Percentiles rank a stretch among this genome's conserved stretches.
Evolutionary conservation across 2,113 vertebrate genomes (phyloP).

Genomic region (Salvelinus fontinalis): DNA sequence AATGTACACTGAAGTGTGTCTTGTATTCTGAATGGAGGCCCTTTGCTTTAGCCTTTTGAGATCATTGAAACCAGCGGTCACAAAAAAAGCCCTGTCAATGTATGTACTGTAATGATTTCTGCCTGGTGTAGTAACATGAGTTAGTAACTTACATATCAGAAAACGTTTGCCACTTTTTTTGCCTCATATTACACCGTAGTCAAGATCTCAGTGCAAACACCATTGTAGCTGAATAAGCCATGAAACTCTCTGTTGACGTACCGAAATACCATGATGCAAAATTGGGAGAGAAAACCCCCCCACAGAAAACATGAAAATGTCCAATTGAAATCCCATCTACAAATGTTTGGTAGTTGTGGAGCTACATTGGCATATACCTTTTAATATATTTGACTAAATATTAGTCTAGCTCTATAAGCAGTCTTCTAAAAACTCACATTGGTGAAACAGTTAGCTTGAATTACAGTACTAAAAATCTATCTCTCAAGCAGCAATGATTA

Average conservation of each 20-base stretch:
- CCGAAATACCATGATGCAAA: slow-evolving; percentile 68
- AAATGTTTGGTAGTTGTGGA: slow-evolving; percentile 69
- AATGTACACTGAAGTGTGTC: slow-evolving; percentile 59
- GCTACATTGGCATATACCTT: slow-evolving; percentile 75
- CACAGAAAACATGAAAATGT: slow-evolving; percentile 45
- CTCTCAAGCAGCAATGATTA: slow-evolving; percentile 93
- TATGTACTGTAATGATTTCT: slow-evolving; percentile 52
- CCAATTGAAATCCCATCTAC: slow-evolving; percentile 53
- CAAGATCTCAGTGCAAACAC: slow-evolving; percentile 92
- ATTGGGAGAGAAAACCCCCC: slow-evolving; percentile 37
- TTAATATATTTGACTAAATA: slow-evolving; percentile 81
- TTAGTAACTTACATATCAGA: slow-evolving; percentile 87
- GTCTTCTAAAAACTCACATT: slow-evolving; percentile 90
- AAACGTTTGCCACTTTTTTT: slow-evolving; percentile 74
- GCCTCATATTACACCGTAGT: slow-evolving; percentile 81
- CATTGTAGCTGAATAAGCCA: slow-evolving; percentile 81
- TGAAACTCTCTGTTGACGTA: slow-evolving; percentile 72
- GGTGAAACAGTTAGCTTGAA: slow-evolving; percentile 84
- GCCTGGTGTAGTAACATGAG: slow-evolving; percentile 86
- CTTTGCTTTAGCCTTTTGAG: slow-evolving; percentile 34
- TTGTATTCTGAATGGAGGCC: slow-evolving; percentile 66
- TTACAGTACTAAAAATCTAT: slow-evolving; percentile 96
- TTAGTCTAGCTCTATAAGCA: slow-evolving; percentile 88
- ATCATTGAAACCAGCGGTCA: slow-evolving; percentile 33
- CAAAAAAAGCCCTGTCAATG: slow-evolving; percentile 38